Conservation (phyloP, 2,888 invertebrate species). For the Eilema caniola region DNA sequence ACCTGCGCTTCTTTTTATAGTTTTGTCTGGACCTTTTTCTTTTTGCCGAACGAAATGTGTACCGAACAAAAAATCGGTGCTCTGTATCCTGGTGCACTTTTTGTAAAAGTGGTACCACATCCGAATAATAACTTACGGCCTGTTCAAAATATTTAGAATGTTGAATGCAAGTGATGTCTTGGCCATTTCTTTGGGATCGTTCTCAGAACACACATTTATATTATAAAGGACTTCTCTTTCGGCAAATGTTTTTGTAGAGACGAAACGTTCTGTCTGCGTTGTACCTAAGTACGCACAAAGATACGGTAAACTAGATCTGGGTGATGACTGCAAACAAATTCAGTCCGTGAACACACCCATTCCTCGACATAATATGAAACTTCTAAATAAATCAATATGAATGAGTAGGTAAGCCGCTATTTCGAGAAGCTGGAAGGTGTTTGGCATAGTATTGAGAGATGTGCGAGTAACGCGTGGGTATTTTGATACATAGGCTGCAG, state of each 20-base stretch:
- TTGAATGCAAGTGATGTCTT: conserved; percentile 74
- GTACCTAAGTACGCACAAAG: conserved; percentile 29
- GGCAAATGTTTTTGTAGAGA: conserved; percentile 58
- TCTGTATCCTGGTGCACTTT: conserved; percentile 85
- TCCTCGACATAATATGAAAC: conserved; percentile 59
- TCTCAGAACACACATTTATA: conserved; percentile 75
- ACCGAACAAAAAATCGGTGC: conserved; percentile 80
- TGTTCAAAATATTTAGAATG: conserved; percentile 85
- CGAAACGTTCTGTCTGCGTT: conserved; percentile 56
- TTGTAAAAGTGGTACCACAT: conserved; percentile 84
- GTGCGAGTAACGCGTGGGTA: conserved; percentile 85
- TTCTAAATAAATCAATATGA: conserved; percentile 80
- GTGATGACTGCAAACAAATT: conserved; percentile 49
- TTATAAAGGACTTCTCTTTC: conserved; percentile 62
- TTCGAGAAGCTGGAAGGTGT: conserved; percentile 86
- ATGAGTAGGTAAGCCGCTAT: conserved; percentile 78
- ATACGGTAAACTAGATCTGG: conserved; percentile 22
- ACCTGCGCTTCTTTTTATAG: conserved; percentile 85
- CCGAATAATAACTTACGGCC: conserved; percentile 85
- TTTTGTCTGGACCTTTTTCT: conserved; percentile 81
- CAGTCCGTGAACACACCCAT: conserved; percentile 54
- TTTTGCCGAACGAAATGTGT: conserved; percentile 82
- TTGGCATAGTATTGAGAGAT: conserved; percentile 87
- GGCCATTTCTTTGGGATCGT: conserved; percentile 76
- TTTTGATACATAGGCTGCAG: conserved; percentile 87